Base-by-base conservation (phyloP, 2,888 invertebrate species). In the Laothoe populi region DNA sequence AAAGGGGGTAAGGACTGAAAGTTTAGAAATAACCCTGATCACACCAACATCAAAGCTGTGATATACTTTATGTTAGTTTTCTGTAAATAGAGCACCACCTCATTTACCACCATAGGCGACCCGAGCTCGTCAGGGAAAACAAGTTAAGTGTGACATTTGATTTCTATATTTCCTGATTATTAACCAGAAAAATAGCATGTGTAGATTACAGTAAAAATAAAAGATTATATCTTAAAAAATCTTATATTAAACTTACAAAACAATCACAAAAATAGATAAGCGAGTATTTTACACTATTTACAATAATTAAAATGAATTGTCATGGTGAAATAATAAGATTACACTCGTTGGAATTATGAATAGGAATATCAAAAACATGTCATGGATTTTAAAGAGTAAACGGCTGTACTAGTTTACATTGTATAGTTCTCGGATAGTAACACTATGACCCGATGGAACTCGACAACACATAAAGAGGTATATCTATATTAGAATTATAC, bases 211-310 rank as follows among this genome's bases (percentile, higher is more conserved):
- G 35, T 35, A 16, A 16, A 19, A 44, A 7, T 19, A 44, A 44
- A 44, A 44, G 44, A 44, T 16, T 8, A 0, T 8, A 5, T 44
- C 19, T 19, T 19, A 44, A 44, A 44, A 44, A 44, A 19, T 44
- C 44, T 44, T 44, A 44, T 44, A 44, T 44, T 44, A 44, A 19
- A 1, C 44, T 44, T 44, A 44, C n/a, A 5, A 44, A 44, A 44
- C 7, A 44, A 19, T 44, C 19, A 44, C 44, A 44, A 44, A 26
- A 38, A 38, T 11, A 38, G 38, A 38, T 38, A 38, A 38, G 13
- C 48, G 48, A 48, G 24, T 48, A 48, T 48, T 24, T 24, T 48
- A 48, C 48, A 48, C 26, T 24, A n/a, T 48, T 48, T 48, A 26
- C 24, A 48, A 48, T 24, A 38, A 38, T 11, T 26, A 26, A n/a